Evolutionary conservation across 1,140 invertebrate species (phyloP), one percentile per base, ranked within the genome.

Genomic region (Nylanderia fulva): DNA sequence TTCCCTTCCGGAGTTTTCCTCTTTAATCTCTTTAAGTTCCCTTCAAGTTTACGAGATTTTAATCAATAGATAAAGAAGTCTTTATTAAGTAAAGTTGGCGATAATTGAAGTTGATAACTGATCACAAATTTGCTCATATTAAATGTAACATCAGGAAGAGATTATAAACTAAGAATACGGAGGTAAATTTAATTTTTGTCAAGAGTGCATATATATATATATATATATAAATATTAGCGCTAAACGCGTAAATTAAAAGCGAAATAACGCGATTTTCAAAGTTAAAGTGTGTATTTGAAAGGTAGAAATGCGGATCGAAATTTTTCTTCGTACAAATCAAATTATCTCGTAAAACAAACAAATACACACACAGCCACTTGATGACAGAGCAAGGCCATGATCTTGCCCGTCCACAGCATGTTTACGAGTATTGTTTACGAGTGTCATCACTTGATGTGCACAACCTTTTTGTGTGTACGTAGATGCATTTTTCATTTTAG

Each of bases 401-500:
- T 66, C 39, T 66, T 42, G 60, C 13, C 39, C 58, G 39, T 54
- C 33, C 18, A 11, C 48, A 48, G 15, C 48, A 33, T 71, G 52
- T 82, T 82, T 82, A 72, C 66, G 8, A 54, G 18, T 54, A 54
- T 72, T 79, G 76, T 79, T 79, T 71, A 80, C 61, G 13, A 48
- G 45, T 48, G 0, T 21, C 24, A 21, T 24, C n/a, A 2, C 18
- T 0, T 21, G 45, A 18, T 56, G 63, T 54, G 63, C 61, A 68
- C 42, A 80, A 80, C 6, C 63, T 54, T 8, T 33, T 15, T 4
- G 1, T 48, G 27, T 21, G 39, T 21, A 24, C 29, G 15, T n/a
- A n/a, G 52, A 48, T 82, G 54, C 36, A 72, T 68, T 72, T 82
- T 82, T 82, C 60, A 71, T 82, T 82, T 36, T 72, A 60, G 77